These are phyloP conservation scores for Tolypeutes matacus DNA, from an alignment of 2,797 vertebrate species.

Conservation along the genomic window DNA sequence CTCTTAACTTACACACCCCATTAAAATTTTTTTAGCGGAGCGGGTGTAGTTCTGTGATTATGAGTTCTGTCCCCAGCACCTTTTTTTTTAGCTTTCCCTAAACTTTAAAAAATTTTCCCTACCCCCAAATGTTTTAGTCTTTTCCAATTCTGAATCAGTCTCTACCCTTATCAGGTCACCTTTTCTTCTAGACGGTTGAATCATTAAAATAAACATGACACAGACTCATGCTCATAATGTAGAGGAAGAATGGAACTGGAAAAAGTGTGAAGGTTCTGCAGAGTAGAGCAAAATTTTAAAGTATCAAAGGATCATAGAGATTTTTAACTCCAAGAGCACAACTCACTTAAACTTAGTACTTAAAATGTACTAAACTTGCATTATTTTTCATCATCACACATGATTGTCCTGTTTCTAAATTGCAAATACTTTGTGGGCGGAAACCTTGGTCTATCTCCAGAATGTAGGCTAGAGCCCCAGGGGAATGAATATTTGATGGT, in stretches of 20 bases:
- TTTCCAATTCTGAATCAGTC: conserved; percentile 29
- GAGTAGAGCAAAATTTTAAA: not conserved
- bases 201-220: conserved; percentile 4
- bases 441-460: not conserved
- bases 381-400: not conserved
- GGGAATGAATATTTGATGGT: not conserved
- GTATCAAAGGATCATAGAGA: not conserved
- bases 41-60: too few species aligned
- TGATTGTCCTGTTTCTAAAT: not conserved
- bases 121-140: not conserved
- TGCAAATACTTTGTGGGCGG: not conserved
- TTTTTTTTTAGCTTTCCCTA: conserved; percentile 29
- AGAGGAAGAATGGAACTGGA: not conserved
- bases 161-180: conserved; percentile 13
- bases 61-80: too few species aligned
- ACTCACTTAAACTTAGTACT: not conserved
- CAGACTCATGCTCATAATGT: not conserved
- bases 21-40: not conserved
- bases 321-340: not conserved
- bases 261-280: not conserved
- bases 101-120: not conserved
- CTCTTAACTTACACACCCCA: not conserved
- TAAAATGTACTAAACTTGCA: not conserved
- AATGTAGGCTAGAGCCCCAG: not conserved
- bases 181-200: conserved; percentile 45